Conservation (phyloP, 2,113 vertebrate genomes). For the Zootoca vivipara region DNA sequence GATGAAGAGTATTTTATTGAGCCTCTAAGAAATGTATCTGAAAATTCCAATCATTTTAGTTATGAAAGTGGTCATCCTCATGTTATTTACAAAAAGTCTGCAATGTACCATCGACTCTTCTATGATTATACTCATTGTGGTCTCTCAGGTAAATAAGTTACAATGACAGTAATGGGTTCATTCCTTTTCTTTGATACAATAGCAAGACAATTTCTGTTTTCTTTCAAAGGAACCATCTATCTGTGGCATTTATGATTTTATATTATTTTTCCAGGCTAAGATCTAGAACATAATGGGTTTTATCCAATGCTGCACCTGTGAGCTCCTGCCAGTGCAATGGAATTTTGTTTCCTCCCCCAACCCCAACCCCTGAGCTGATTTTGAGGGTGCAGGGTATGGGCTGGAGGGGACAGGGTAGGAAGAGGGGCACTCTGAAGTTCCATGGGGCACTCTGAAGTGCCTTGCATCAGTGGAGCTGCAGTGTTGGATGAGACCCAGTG, state of each 20-base stretch:
- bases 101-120: slow-evolving; percentile 83
- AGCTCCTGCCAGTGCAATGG: not conserved
- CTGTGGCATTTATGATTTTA: no score
- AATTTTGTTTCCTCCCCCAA: not conserved
- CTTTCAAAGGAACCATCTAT: not conserved
- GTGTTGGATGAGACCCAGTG: no score
- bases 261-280: not conserved
- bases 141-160: slow-evolving; percentile 87
- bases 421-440: no score
- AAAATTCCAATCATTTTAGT: slow-evolving; percentile 85
- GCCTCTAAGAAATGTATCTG: slow-evolving; percentile 92
- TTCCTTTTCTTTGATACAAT: not conserved
- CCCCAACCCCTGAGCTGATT: no score
- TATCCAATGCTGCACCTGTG: no score
- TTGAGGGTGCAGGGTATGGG: no score
- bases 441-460: no score
- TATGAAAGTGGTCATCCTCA: slow-evolving; percentile 93
- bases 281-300: not conserved
- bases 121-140: slow-evolving; percentile 91
- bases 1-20: slow-evolving; percentile 99
- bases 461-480: no score
- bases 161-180: slow-evolving; percentile 21
- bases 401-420: no score
- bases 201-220: slow-evolving; percentile 19
- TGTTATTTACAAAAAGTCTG: slow-evolving; percentile 98